Percentiles rank a stretch among this genome's conserved stretches.
Evolutionary conservation across 2,113 vertebrate genomes (phyloP).

Genomic region (Holacanthus passer): DNA sequence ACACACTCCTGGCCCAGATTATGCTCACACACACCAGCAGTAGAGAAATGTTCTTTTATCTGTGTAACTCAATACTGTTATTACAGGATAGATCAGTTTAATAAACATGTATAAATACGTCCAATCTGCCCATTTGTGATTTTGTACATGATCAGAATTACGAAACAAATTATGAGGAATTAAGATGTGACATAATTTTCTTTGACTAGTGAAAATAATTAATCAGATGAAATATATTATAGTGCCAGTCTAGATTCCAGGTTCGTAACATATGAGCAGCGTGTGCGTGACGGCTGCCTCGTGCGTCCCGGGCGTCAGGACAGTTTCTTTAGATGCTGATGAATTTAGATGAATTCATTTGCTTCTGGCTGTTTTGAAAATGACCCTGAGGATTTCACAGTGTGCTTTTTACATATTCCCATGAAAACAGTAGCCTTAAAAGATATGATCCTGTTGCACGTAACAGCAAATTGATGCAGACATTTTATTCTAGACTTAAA

Average conservation of each 20-base stretch:
- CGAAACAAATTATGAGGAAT: neutral
- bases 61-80: neutral
- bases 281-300: no score
- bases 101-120: neutral
- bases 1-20: slow-evolving; percentile 15
- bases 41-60: slow-evolving; percentile 2
- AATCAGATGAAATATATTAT: neutral
- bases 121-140: neutral
- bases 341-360: slow-evolving; percentile 23
- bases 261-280: neutral
- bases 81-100: neutral
- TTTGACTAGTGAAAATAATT: neutral
- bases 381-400: neutral
- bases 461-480: neutral
- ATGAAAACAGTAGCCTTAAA: slow-evolving; percentile 9
- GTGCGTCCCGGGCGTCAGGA: no score
- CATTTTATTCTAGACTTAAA: neutral
- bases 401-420: neutral
- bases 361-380: slow-evolving; percentile 45
- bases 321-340: slow-evolving; percentile 26
- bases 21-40: slow-evolving; percentile 18
- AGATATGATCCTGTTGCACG: neutral
- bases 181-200: neutral
- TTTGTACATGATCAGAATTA: neutral
- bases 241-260: neutral